Evolutionary conservation across 2,113 vertebrate genomes (phyloP).

Genomic region (Thinocorus orbignyianus): DNA sequence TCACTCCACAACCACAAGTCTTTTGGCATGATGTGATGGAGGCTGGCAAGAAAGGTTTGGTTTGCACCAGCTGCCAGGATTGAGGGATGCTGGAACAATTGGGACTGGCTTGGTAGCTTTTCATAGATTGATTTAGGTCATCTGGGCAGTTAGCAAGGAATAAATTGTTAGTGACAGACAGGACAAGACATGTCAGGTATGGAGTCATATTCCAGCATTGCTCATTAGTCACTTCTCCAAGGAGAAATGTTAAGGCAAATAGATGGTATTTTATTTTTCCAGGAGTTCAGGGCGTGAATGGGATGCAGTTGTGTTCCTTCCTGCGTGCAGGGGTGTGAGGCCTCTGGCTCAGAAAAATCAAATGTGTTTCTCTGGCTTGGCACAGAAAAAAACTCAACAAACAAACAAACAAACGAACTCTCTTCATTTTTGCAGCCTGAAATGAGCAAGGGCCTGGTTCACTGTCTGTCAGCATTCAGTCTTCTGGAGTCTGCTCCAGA

Average conservation of each 20-base stretch:
- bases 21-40: background rate
- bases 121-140: background rate
- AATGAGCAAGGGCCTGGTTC: background rate
- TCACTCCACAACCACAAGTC: background rate
- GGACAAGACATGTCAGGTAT: background rate
- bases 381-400: background rate
- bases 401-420: background rate
- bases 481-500: background rate
- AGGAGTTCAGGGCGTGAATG: background rate
- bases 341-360: background rate
- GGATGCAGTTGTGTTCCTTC: background rate
- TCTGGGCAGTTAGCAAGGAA: background rate
- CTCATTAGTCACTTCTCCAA: conserved; percentile 6
- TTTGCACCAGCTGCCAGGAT: background rate
- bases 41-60: background rate
- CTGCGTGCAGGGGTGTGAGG: background rate
- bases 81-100: background rate
- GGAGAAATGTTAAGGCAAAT: background rate
- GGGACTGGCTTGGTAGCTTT: background rate
- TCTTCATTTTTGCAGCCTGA: background rate
- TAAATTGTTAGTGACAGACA: conserved; percentile 4
- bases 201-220: background rate
- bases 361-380: background rate
- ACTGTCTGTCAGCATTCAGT: background rate
- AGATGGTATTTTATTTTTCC: background rate